These are phyloP conservation scores for Mactra quadrangularis DNA, from an alignment of 1,140 invertebrate genomes.

Conservation along the genomic window DNA sequence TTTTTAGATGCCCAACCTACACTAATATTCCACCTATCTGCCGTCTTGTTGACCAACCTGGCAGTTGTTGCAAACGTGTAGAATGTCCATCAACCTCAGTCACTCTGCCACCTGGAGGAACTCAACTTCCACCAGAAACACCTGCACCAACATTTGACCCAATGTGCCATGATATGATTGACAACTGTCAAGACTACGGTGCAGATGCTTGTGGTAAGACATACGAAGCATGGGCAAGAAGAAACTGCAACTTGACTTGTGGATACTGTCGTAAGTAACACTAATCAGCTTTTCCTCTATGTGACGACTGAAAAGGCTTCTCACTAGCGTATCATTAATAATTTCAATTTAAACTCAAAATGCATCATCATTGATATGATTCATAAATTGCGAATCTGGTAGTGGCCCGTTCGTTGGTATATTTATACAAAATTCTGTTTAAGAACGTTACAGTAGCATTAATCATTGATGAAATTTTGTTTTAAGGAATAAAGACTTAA, in stretches of 20 bases:
- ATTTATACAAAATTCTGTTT: too few species aligned
- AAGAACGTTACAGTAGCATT: too few species aligned
- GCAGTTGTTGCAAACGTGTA: constrained; percentile 57
- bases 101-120: constrained; percentile 21
- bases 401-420: too few species aligned
- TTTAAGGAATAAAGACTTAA: too few species aligned
- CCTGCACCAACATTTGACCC: constrained; percentile 14
- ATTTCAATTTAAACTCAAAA: too few species aligned
- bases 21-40: constrained; percentile 65
- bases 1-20: constrained; percentile 65
- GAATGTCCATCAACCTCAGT: constrained; percentile 38
- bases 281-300: too few species aligned
- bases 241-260: constrained; percentile 66
- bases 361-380: too few species aligned
- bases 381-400: too few species aligned
- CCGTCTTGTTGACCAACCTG: constrained; percentile 37
- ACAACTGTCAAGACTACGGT: constrained; percentile 68
- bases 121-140: constrained; percentile 21
- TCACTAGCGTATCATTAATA: too few species aligned
- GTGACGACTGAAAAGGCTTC: background rate
- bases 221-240: constrained; percentile 65
- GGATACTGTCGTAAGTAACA: constrained; percentile 57
- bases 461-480: too few species aligned
- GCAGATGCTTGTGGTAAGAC: constrained; percentile 47
- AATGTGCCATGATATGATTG: constrained; percentile 62